Evolutionary conservation across 2,797 vertebrate genomes (phyloP).

Genomic region (Sebastes matsubarae): DNA sequence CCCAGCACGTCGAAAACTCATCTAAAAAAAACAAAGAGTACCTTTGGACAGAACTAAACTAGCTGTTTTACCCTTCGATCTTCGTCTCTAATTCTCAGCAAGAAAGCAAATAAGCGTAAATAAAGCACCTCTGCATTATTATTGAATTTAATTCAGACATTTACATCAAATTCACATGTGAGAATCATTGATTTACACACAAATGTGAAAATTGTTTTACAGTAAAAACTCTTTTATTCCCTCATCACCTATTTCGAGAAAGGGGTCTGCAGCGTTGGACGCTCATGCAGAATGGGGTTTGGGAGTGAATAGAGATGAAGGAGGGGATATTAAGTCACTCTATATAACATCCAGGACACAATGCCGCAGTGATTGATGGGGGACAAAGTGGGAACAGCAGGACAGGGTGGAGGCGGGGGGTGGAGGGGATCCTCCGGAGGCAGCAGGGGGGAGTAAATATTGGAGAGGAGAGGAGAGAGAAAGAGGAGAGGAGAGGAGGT

Average conservation of each 20-base stretch:
- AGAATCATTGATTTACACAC: neutral
- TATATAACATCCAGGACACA: constrained; percentile 98
- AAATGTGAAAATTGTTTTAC: neutral
- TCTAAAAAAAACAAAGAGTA: too few relatives aligned
- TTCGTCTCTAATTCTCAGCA: neutral
- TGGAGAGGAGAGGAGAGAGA: constrained; percentile 65
- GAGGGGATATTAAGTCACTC: constrained; percentile 98
- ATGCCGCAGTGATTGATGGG: constrained; percentile 96
- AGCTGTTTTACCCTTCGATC: neutral
- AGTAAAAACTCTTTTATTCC: neutral
- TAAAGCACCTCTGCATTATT: neutral
- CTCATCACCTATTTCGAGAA: neutral
- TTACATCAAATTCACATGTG: neutral
- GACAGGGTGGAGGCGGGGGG: constrained; percentile 74
- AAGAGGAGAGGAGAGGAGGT: constrained; percentile 33
- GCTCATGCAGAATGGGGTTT: constrained; percentile 88
- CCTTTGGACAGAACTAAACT: too few relatives aligned
- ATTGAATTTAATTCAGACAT: neutral
- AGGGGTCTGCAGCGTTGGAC: neutral
- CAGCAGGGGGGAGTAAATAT: constrained; percentile 86
- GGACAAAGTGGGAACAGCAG: constrained; percentile 99
- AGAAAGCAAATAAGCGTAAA: neutral
- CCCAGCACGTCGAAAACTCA: neutral
- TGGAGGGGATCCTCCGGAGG: constrained; percentile 85
- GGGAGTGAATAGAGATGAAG: constrained; percentile 98